phyloP scores from a whole-genome alignment of 2,113 vertebrate species.

The Erinaceus europaeus region DNA sequence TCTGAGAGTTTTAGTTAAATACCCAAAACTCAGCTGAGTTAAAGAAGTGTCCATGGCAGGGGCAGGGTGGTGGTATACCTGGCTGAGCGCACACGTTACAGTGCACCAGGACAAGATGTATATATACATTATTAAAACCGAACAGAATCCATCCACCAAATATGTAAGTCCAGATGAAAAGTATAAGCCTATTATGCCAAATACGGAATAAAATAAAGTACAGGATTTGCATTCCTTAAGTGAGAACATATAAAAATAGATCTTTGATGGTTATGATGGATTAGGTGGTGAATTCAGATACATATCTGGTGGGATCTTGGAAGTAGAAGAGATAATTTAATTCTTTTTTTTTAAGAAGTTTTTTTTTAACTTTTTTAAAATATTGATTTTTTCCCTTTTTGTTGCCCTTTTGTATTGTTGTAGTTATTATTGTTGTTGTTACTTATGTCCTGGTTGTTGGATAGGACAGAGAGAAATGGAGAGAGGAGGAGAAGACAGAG shows the following conservation, averaged over 20 bases:
- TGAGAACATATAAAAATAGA: constrained; percentile 31
- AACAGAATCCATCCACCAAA: constrained; percentile 32
- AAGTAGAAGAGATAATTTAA: not conserved
- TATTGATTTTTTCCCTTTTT: too few relatives aligned
- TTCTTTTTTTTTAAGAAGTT: not conserved
- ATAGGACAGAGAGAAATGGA: too few relatives aligned
- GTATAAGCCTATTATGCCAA: not conserved
- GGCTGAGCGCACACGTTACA: too few relatives aligned
- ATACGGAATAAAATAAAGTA: not conserved
- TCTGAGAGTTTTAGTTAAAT: not conserved
- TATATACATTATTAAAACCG: constrained; percentile 35
- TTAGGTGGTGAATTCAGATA: not conserved
- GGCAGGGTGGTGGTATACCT: too few relatives aligned
- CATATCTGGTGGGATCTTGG: not conserved
- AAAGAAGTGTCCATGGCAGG: not conserved
- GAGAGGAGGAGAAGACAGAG: too few relatives aligned
- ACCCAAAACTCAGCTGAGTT: not conserved
- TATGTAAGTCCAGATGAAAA: constrained; percentile 36
- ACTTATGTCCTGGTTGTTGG: too few relatives aligned
- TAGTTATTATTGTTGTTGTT: too few relatives aligned
- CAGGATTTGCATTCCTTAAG: not conserved
- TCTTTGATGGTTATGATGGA: not conserved
- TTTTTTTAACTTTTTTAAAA: too few relatives aligned
- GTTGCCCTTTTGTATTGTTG: too few relatives aligned
- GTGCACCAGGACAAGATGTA: not conserved